Evolutionary conservation across 2,797 vertebrate genomes (phyloP).

Genomic region (Anas capensis): DNA sequence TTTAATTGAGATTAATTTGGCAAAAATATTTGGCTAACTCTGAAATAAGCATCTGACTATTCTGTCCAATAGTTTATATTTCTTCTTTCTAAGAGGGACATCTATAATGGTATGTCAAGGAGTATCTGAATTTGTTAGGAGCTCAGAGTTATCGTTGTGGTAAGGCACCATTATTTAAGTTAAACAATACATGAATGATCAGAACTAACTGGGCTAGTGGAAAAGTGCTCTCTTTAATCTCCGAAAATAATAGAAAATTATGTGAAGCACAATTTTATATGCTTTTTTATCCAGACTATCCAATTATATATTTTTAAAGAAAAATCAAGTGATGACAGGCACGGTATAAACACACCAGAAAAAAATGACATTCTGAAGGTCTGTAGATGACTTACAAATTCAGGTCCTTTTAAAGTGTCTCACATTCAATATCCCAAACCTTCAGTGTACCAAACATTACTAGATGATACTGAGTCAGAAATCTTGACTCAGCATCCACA

Average conservation of each 20-base stretch:
- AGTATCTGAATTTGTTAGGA: background rate
- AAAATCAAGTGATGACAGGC: background rate
- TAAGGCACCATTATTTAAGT: background rate
- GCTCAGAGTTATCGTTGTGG: background rate
- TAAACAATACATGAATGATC: background rate
- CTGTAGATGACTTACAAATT: background rate
- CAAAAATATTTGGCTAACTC: background rate
- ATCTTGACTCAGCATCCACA: background rate
- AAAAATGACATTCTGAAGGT: background rate
- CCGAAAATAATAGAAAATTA: background rate
- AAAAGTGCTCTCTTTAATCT: background rate
- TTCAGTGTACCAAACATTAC: background rate
- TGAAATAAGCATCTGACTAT: background rate
- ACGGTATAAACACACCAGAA: background rate
- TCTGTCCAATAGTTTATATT: background rate
- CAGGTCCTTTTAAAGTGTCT: background rate
- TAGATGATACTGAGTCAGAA: background rate
- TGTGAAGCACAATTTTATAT: background rate
- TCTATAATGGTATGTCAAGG: background rate
- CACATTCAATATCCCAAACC: background rate
- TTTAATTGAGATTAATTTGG: slow-evolving; percentile 4
- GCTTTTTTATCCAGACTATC: background rate
- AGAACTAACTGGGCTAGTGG: background rate
- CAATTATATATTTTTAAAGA: background rate
- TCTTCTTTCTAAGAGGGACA: background rate